Percentiles rank a stretch among this genome's conserved stretches.
These are phyloP conservation scores for Synanthedon myopaeformis DNA, from an alignment of 2,888 invertebrate genomes.

Conservation along the genomic window DNA sequence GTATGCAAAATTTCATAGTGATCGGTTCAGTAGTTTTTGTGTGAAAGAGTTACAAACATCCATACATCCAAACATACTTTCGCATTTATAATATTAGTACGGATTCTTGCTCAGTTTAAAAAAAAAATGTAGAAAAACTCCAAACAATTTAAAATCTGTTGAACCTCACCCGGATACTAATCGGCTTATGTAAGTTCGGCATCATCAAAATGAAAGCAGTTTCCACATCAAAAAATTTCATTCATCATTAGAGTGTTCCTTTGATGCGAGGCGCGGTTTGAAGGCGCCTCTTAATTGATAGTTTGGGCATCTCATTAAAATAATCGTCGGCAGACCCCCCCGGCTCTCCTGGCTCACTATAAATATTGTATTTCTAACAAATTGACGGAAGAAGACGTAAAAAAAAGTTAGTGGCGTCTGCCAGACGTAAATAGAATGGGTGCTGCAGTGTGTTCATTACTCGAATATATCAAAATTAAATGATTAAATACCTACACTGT, in stretches of 20 bases:
- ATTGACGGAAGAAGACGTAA: conserved; percentile 45
- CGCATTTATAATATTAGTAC: too few species aligned
- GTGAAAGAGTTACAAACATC: too few species aligned
- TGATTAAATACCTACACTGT: too few species aligned
- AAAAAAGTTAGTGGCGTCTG: conserved; percentile 22
- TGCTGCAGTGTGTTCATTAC: neutral
- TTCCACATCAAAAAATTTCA: conserved; percentile 27
- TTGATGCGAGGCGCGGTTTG: conserved; percentile 19
- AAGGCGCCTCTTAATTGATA: conserved; percentile 63
- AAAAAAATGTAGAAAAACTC: too few species aligned
- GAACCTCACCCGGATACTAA: too few species aligned
- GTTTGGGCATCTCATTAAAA: conserved; percentile 49
- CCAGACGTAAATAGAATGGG: conserved; percentile 13
- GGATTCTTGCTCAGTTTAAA: too few species aligned
- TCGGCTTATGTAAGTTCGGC: neutral
- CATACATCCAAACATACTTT: too few species aligned
- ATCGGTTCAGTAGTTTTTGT: too few species aligned
- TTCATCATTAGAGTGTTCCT: conserved; percentile 22
- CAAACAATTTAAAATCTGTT: too few species aligned
- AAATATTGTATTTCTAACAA: conserved; percentile 63
- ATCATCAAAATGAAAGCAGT: neutral
- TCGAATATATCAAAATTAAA: neutral
- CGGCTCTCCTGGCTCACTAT: conserved; percentile 32
- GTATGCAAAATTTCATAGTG: too few species aligned
- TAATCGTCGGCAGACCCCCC: conserved; percentile 25